Conservation (phyloP, 2,888 invertebrate genomes). For the Oscheius sp. region DNA sequence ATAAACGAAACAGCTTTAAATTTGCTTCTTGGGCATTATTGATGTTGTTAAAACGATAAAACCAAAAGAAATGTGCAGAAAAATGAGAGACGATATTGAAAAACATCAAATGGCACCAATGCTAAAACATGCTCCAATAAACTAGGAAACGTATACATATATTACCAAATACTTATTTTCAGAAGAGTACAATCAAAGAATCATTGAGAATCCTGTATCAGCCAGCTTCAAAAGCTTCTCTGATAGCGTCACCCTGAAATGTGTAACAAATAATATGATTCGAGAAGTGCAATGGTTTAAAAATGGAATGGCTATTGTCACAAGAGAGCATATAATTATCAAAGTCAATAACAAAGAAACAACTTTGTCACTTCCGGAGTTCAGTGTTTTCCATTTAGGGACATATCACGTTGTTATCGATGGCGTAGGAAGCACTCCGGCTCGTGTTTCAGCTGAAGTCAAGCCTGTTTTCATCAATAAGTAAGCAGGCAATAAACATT, state of each 20-base stretch:
- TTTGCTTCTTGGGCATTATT: no score
- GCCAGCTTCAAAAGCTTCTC: constrained; percentile 38
- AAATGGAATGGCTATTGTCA: constrained; percentile 47
- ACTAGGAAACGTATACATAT: neutral
- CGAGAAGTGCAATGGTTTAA: constrained; percentile 46
- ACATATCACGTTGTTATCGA: constrained; percentile 54
- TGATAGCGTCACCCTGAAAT: constrained; percentile 34
- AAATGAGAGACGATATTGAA: no score
- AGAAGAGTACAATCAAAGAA: constrained; percentile 32
- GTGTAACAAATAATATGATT: constrained; percentile 37
- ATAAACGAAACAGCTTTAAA: no score
- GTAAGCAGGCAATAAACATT: constrained; percentile 22
- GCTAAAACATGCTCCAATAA: no score
- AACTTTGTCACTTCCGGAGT: constrained; percentile 38
- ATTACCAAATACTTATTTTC: neutral
- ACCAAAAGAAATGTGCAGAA: no score
- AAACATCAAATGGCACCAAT: no score
- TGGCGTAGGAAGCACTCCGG: constrained; percentile 45
- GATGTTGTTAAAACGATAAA: no score
- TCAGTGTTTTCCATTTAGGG: constrained; percentile 47
- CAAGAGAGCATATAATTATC: constrained; percentile 37
- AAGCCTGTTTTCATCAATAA: constrained; percentile 45
- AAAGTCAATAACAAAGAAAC: constrained; percentile 28
- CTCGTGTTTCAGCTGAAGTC: constrained; percentile 40
- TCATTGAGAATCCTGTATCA: constrained; percentile 45